Percentiles rank a stretch among this genome's conserved stretches.
These are phyloP conservation scores for Stenotaenia linearis DNA, from an alignment of 2,888 invertebrate species.

Conservation along the genomic window DNA sequence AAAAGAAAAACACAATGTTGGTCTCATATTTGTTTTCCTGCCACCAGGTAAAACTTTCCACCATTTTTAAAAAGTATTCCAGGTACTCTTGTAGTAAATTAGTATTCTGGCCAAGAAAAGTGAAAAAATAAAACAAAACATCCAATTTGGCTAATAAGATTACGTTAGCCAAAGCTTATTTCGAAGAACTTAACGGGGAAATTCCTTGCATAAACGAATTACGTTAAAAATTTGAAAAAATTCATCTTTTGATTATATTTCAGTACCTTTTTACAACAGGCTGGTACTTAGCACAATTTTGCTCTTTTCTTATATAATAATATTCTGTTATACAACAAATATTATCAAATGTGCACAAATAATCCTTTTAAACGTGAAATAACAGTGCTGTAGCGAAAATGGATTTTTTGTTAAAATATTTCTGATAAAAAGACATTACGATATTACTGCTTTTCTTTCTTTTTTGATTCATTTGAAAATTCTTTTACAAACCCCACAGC, in stretches of 20 bases:
- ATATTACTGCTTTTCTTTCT: not conserved
- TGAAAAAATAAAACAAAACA: not conserved
- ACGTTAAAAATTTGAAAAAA: not conserved
- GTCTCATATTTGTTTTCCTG: constrained; percentile 1
- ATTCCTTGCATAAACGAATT: constrained; percentile 4
- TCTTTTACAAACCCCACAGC: not conserved
- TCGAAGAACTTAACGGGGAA: not conserved
- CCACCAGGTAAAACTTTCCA: constrained; percentile 6
- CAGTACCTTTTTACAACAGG: constrained; percentile 19
- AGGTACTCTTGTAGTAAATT: constrained; percentile 19
- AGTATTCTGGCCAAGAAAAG: constrained; percentile 10
- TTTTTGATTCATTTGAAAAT: not conserved
- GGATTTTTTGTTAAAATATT: not conserved
- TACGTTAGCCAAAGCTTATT: not conserved
- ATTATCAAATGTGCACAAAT: constrained; percentile 19
- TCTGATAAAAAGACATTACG: not conserved
- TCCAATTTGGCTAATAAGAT: not conserved
- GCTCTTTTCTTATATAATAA: not conserved
- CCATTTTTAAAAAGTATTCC: constrained; percentile 9
- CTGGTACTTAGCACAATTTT: constrained; percentile 12
- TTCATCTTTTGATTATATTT: not conserved
- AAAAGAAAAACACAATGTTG: not conserved
- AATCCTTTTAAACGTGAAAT: constrained; percentile 6
- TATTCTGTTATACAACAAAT: not conserved
- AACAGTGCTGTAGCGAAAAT: not conserved